Base-by-base conservation (phyloP, 2,797 vertebrate genomes). In the Labroides dimidiatus region DNA sequence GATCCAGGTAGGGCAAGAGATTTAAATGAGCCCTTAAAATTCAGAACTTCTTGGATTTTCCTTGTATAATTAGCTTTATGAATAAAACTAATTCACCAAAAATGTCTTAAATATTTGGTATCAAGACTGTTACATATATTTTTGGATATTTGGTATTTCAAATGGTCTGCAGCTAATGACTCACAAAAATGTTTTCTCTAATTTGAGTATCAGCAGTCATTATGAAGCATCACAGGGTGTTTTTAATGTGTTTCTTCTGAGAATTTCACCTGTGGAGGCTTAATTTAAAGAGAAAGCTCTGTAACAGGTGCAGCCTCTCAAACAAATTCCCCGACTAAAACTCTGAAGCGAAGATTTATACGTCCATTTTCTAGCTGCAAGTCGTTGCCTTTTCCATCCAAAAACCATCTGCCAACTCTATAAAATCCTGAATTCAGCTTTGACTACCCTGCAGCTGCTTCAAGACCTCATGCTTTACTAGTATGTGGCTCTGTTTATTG, bases 361-460 rank as follows among this genome's bases (percentile, higher is more conserved):
- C 36, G 37, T 4, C 17, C 24, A 15, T 65, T 54, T 55, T 20
- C 33, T 42, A 14, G 3, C 53, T 33, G 12, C 6, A 20, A 6
- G 19, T 21, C 21, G 37, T 1, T 48, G n/a, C 33, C 42, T 52
- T 69, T 69, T 49, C 19, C 42, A 55, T 61, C 37, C n/a, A 20
- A 20, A 33, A 43, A 11, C 21, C 24, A 33, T 27, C 10, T 36
- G 57, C 23, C 21, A 54, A 15, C 39, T 55, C 6, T 7, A 42
- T 36, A 33, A 50, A 47, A 58, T 59, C 6, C 27, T 50, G 51
- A 62, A 20, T 33, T 16, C 36, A 41, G 39, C 44, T 15, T 11
- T 14, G 12, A 47, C 23, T 53, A 27, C 63, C 24, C 9, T 47
- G 53, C 61, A 70, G 42, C 52, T 62, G 21, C 10, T 44, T 30